Base-by-base conservation (phyloP, 2,888 invertebrate genomes). In the Drosophila limbata region DNA sequence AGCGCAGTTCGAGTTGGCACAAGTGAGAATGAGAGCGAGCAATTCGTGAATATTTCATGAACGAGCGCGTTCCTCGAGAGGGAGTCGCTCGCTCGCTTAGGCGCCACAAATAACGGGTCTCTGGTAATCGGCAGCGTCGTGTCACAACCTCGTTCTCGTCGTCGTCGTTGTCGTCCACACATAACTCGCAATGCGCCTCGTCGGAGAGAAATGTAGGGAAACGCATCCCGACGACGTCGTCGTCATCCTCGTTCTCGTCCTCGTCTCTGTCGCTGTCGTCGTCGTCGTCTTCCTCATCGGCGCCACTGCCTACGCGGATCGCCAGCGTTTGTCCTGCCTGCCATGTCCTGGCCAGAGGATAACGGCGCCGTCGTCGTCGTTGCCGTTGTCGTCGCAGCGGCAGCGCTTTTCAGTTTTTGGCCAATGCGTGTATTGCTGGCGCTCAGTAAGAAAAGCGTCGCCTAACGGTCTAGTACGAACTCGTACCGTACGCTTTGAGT, bases 361-460 rank as follows among this genome's bases (percentile, higher is more conserved):
- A 78, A 78, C 75, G 66, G 73, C 66, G 79, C 62, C 64, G 13
- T 48, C 70, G 67, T 69, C 48, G 77, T 63, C 60, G 81, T 61
- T 45, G 63, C 61, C 68, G 85, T 69, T 51, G 42, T 51, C 69
- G 50, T 60, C 51, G 79, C 69, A 70, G 76, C 69, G 47, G 66
- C 76, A 80, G 82, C 81, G 80, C 70, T 73, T 71, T 71, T 77
- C 78, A 77, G 80, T 76, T 75, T 56, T 84, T 80, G 81, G 84
- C 87, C 86, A 90, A 89, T 87, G 90, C 86, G 84, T 90, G 82
- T 76, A 71, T 76, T 84, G 81, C 87, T 79, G 89, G 50, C 84
- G 84, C 92, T 93, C 92, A 93, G 92, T 93, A 91, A 92, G 92
- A 92, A 92, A 92, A 92, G 92, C 92, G 92, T 92, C 93, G 93